phyloP scores from a whole-genome alignment of 2,888 invertebrate species.

The Euplagia quadripunctaria region DNA sequence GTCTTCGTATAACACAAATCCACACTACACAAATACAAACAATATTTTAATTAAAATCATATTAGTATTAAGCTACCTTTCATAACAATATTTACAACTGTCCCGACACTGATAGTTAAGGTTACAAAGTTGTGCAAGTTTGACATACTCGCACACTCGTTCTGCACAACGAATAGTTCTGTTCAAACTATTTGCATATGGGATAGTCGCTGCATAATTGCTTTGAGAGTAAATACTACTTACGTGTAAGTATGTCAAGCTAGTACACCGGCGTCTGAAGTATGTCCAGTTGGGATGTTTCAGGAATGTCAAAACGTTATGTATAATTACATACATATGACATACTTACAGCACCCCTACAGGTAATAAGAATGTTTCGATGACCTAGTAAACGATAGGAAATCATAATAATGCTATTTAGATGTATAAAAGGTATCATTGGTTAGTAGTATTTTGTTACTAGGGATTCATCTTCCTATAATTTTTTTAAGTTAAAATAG shows the following conservation, averaged over 20 bases:
- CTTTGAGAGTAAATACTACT: background rate
- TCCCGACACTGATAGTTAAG: background rate
- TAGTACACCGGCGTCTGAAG: background rate
- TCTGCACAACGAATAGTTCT: conserved; percentile 1
- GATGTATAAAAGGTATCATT: too few relatives aligned
- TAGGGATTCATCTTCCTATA: too few relatives aligned
- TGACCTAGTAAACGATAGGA: too few relatives aligned
- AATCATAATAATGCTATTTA: too few relatives aligned
- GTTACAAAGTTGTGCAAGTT: conserved; percentile 8
- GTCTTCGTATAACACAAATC: too few relatives aligned
- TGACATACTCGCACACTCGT: background rate
- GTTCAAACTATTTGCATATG: conserved; percentile 1
- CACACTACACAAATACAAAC: background rate
- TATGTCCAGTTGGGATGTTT: background rate
- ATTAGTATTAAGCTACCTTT: background rate
- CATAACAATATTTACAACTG: background rate
- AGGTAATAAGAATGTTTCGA: too few relatives aligned
- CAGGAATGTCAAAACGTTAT: background rate
- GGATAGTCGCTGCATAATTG: conserved; percentile 11
- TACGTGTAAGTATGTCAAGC: background rate
- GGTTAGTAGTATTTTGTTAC: too few relatives aligned
- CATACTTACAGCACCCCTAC: too few relatives aligned
- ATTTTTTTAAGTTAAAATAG: too few relatives aligned
- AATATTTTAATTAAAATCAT: background rate
- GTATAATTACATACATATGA: too few relatives aligned